Conservation (phyloP, 2,888 invertebrate genomes). For the Encarsia formosa region DNA sequence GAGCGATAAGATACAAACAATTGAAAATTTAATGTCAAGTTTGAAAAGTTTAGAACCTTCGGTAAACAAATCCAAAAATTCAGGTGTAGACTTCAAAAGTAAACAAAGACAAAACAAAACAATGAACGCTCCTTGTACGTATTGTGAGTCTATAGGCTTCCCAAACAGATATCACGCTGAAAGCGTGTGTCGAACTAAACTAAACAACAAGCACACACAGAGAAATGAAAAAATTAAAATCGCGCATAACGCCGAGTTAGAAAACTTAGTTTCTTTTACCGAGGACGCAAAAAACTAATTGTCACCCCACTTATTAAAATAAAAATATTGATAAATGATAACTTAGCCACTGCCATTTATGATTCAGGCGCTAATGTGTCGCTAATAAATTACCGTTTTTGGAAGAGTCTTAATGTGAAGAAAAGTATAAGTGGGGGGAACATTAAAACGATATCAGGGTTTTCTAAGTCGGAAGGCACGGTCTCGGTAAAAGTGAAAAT, state of each 20-base stretch:
- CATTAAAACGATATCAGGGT: slow-evolving; percentile 7
- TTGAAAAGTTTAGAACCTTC: not conserved
- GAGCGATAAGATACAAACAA: not conserved
- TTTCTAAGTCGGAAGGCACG: not conserved
- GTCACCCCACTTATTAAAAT: slow-evolving; percentile 21
- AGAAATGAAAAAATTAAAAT: slow-evolving; percentile 14
- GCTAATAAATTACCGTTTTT: slow-evolving; percentile 19
- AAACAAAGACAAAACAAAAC: slow-evolving; percentile 21
- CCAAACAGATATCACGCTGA: not conserved
- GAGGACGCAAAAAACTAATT: slow-evolving; percentile 18
- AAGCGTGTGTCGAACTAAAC: slow-evolving; percentile 11
- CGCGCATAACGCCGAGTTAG: slow-evolving; percentile 6
- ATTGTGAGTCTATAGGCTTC: not conserved
- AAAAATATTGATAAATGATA: too few species aligned
- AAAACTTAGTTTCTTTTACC: slow-evolving; percentile 4
- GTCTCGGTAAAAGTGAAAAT: not conserved
- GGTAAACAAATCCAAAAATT: slow-evolving; percentile 8
- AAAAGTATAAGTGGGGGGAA: not conserved
- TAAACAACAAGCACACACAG: slow-evolving; percentile 3
- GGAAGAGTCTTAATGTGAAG: slow-evolving; percentile 12
- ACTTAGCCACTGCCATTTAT: slow-evolving; percentile 14
- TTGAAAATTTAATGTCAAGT: not conserved
- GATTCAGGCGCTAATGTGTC: too few species aligned
- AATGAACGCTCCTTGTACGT: not conserved
- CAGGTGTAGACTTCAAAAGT: slow-evolving; percentile 15